Conservation (phyloP, 2,797 vertebrate genomes). For the Hyperoplus immaculatus region DNA sequence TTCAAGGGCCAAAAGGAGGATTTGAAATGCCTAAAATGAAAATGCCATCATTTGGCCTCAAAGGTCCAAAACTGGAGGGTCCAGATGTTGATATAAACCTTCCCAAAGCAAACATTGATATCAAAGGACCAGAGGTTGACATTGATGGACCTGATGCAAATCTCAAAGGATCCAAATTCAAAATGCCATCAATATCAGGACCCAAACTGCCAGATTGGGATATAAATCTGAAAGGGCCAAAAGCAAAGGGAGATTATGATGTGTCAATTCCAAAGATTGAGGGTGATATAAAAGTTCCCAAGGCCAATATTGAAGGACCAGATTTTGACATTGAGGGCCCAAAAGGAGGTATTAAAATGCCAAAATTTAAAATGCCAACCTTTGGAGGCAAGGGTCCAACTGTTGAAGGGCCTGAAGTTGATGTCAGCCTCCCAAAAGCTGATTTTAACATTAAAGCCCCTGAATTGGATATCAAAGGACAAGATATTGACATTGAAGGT, state of each 20-base stretch:
- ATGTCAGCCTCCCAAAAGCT: slow-evolving; percentile 29
- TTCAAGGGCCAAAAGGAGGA: not conserved
- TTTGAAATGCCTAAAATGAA: too few species aligned
- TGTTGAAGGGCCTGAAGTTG: slow-evolving; percentile 28
- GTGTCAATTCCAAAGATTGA: slow-evolving; percentile 17
- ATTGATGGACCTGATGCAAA: slow-evolving; percentile 9
- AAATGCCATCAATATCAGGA: slow-evolving; percentile 34
- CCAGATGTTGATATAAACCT: slow-evolving; percentile 33
- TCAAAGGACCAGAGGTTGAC: slow-evolving; percentile 4
- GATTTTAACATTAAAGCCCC: slow-evolving; percentile 14
- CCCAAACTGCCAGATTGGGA: slow-evolving; percentile 26
- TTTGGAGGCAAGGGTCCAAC: slow-evolving; percentile 14
- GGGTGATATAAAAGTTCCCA: slow-evolving; percentile 8
- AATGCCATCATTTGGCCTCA: slow-evolving; percentile 16
- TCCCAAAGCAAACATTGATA: not conserved
- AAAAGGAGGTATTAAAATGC: slow-evolving; percentile 77
- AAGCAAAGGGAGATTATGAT: not conserved
- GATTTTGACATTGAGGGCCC: slow-evolving; percentile 30
- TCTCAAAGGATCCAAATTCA: slow-evolving; percentile 27
- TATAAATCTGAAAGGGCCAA: slow-evolving; percentile 21
- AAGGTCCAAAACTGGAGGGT: slow-evolving; percentile 51
- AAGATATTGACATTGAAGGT: not conserved
- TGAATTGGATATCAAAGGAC: slow-evolving; percentile 1
- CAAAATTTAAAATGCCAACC: slow-evolving; percentile 81
- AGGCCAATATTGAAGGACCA: slow-evolving; percentile 24